phyloP scores from a whole-genome alignment of 2,797 vertebrate genomes.

The Kryptopterus vitreolus region DNA sequence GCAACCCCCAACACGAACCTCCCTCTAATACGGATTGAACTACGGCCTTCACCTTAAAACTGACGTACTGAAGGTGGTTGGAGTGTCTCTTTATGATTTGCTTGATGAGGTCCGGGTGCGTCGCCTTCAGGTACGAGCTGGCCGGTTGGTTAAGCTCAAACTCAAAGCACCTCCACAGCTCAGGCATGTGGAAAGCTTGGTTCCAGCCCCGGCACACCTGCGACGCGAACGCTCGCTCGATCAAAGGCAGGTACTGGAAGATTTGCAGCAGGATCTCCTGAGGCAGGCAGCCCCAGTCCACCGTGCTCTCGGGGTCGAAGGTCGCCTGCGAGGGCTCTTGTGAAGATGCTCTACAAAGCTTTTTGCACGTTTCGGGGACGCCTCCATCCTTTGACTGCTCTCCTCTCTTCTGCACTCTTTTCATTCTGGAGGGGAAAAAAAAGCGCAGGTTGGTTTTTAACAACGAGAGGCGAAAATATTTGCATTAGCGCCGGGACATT shows the following conservation, averaged over 20 bases:
- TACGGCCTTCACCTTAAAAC: slow-evolving; percentile 85
- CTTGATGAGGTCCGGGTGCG: slow-evolving; percentile 94
- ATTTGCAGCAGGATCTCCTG: slow-evolving; percentile 91
- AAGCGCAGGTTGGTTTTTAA: not conserved
- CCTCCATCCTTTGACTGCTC: slow-evolving; percentile 6
- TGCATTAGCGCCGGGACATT: too few relatives aligned
- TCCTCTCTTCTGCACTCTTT: slow-evolving; percentile 36
- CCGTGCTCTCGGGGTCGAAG: not conserved
- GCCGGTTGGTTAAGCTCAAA: slow-evolving; percentile 95
- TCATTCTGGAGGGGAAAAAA: slow-evolving; percentile 54
- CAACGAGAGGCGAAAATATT: not conserved
- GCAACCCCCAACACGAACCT: not conserved
- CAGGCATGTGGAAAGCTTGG: slow-evolving; percentile 95
- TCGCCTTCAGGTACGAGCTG: slow-evolving; percentile 93
- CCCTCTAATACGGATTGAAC: not conserved
- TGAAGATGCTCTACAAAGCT: slow-evolving; percentile 7
- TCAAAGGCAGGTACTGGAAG: slow-evolving; percentile 90
- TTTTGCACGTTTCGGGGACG: slow-evolving; percentile 28
- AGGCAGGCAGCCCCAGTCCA: slow-evolving; percentile 84
- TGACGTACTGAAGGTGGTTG: slow-evolving; percentile 95
- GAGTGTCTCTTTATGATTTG: slow-evolving; percentile 97
- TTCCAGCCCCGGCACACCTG: slow-evolving; percentile 94
- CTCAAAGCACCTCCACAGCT: slow-evolving; percentile 95
- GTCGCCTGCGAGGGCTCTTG: not conserved
- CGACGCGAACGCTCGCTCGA: slow-evolving; percentile 90